phyloP scores from a whole-genome alignment of 2,888 invertebrate genomes.

The Synergus laeviventris region DNA sequence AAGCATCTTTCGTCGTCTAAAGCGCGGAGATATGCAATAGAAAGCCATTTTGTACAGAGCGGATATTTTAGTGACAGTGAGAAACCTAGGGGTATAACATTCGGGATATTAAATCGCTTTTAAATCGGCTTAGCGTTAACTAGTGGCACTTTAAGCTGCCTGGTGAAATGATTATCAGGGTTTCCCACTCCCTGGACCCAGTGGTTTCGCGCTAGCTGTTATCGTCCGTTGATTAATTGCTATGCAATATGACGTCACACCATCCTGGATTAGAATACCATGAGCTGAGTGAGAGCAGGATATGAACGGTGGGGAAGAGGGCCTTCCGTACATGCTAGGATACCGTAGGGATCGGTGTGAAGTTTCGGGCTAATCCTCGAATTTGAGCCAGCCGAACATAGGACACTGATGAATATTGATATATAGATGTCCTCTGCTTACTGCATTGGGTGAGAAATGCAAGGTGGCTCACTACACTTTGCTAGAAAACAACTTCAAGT shows the following conservation, averaged over 20 bases:
- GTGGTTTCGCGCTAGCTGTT: constrained; percentile 70
- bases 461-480: constrained; percentile 53
- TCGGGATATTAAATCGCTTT: constrained; percentile 76
- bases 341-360: constrained; percentile 64
- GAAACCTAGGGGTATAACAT: constrained; percentile 66
- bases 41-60: not conserved
- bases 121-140: constrained; percentile 77
- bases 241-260: constrained; percentile 76
- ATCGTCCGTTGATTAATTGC: constrained; percentile 76
- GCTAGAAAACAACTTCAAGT: not conserved
- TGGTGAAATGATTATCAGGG: constrained; percentile 76
- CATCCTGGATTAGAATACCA: constrained; percentile 73
- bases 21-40: not conserved
- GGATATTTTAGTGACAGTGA: not conserved
- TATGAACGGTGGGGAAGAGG: constrained; percentile 49
- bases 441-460: constrained; percentile 61
- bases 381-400: constrained; percentile 75
- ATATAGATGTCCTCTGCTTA: constrained; percentile 57
- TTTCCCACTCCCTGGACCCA: constrained; percentile 71
- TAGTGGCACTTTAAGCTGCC: constrained; percentile 77
- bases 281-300: constrained; percentile 56
- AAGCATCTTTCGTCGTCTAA: not conserved
- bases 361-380: constrained; percentile 74
- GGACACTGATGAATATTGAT: constrained; percentile 76
- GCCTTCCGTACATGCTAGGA: constrained; percentile 42